Conservation (phyloP, 2,113 vertebrate genomes). For the Lates calcarifer region DNA sequence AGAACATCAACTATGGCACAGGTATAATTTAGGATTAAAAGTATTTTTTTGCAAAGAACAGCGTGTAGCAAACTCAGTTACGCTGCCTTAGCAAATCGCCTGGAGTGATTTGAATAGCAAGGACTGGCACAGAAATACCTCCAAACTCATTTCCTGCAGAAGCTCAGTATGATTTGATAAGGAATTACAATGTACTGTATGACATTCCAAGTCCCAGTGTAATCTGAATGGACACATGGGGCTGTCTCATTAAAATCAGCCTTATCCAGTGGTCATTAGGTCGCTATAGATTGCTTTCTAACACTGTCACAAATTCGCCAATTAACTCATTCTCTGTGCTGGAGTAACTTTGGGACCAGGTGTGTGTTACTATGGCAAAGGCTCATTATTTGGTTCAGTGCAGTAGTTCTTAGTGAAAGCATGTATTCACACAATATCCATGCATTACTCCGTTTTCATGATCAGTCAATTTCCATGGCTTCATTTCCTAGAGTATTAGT, state of each 20-base stretch:
- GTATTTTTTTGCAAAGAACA: not conserved
- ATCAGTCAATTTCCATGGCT: not conserved
- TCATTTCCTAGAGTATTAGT: not conserved
- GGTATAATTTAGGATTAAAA: not conserved
- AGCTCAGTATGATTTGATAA: conserved; percentile 15
- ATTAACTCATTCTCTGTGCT: conserved; percentile 21
- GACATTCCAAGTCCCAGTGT: conserved; percentile 15
- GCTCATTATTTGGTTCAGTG: conserved; percentile 56
- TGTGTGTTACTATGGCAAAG: conserved; percentile 67
- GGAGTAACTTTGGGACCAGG: conserved; percentile 19
- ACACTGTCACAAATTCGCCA: conserved; percentile 24
- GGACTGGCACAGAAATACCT: conserved; percentile 12
- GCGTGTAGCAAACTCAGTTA: not conserved
- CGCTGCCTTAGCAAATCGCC: conserved; percentile 6
- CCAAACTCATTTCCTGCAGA: conserved; percentile 24
- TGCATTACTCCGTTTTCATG: not conserved
- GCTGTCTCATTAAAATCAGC: conserved; percentile 39
- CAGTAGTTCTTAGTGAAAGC: conserved; percentile 8
- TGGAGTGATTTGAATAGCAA: conserved; percentile 15
- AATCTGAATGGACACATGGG: conserved; percentile 13
- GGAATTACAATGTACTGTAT: not conserved
- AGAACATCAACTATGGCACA: conserved; percentile 3
- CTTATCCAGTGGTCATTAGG: conserved; percentile 23
- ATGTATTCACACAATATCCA: not conserved
- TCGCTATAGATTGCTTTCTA: conserved; percentile 22